Evolutionary conservation across 2,113 vertebrate species (phyloP).

Genomic region (Manacus vitellinus): DNA sequence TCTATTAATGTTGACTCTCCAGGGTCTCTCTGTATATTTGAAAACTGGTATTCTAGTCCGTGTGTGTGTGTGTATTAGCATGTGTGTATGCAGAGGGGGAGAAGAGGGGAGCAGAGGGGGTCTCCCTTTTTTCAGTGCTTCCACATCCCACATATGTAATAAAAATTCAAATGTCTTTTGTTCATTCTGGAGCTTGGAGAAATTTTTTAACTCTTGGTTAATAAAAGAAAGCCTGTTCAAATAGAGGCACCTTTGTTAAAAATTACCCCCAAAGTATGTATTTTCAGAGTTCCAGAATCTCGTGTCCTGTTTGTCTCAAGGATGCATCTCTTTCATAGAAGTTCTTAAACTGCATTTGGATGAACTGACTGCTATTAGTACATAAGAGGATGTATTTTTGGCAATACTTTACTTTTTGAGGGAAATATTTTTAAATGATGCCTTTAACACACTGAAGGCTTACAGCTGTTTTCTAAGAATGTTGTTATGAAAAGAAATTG

Average conservation of each 20-base stretch:
- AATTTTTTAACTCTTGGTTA: not conserved
- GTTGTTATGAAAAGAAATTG: not conserved
- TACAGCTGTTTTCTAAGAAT: conserved; percentile 9
- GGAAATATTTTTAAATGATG: not conserved
- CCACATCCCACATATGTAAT: not conserved
- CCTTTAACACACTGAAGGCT: not conserved
- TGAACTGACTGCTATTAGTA: not conserved
- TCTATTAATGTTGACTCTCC: not conserved
- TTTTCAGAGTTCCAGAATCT: not conserved
- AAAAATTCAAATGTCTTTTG: not conserved
- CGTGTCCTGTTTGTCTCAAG: not conserved
- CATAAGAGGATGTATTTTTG: not conserved
- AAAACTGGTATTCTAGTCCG: rapidly evolving
- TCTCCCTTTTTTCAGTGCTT: not conserved
- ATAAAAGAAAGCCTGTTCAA: not conserved
- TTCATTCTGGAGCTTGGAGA: not conserved
- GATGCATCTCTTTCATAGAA: not conserved
- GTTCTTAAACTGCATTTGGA: not conserved
- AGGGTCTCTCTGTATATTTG: not conserved
- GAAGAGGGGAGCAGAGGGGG: rapidly evolving
- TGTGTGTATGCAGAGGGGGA: rapidly evolving
- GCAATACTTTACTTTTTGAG: not conserved
- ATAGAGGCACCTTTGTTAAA: not conserved
- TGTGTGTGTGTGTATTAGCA: not conserved
- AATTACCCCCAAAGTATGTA: not conserved